phyloP scores from a whole-genome alignment of 2,797 vertebrate species.

The Steatocranus sp. region DNA sequence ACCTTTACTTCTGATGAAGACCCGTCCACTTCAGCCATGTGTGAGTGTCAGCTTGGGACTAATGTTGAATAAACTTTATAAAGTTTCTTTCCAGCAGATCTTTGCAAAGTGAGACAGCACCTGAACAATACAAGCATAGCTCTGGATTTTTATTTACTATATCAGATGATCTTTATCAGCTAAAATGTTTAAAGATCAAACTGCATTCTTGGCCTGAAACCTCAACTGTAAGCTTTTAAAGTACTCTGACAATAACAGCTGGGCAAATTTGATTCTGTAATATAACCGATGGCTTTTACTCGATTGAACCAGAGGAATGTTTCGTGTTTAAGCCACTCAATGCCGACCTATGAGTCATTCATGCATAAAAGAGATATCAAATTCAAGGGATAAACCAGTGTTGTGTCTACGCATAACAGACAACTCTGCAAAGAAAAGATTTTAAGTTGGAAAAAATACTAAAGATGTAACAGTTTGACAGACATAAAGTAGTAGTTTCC shows the following conservation, averaged over 20 bases:
- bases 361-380: not conserved
- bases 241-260: not conserved
- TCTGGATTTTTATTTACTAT: not conserved
- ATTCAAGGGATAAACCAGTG: not conserved
- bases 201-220: not conserved
- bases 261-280: not conserved
- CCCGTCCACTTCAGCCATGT: constrained; percentile 75
- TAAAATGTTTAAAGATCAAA: not conserved
- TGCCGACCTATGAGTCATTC: not conserved
- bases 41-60: constrained; percentile 65
- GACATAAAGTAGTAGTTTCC: not conserved
- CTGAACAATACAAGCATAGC: not conserved
- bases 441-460: not conserved
- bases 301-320: not conserved
- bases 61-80: not conserved
- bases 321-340: not conserved
- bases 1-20: constrained; percentile 66
- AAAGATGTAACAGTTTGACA: not conserved
- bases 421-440: not conserved
- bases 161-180: not conserved
- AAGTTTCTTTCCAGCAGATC: not conserved
- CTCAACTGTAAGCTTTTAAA: not conserved
- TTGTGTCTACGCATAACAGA: not conserved
- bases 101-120: not conserved
- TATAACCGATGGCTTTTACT: not conserved